Conservation (phyloP, 1,140 invertebrate genomes). For the Drosophila teissieri region DNA sequence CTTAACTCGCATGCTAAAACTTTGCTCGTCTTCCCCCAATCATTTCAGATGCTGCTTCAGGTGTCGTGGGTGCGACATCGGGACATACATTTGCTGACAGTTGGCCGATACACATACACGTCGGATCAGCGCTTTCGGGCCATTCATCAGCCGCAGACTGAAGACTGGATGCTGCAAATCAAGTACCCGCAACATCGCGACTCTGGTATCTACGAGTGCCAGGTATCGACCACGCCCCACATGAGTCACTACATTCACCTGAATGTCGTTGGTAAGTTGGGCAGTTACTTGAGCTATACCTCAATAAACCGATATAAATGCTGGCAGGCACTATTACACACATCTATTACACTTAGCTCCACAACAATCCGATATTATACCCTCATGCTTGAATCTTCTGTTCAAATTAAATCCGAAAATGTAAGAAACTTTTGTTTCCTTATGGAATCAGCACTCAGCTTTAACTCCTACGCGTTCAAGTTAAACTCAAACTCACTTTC, state of each 20-base stretch:
- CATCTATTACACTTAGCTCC: no score
- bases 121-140: slow-evolving; percentile 95
- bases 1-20: slow-evolving; percentile 18
- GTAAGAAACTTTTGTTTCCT: not conserved
- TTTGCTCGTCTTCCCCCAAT: not conserved
- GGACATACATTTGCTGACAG: slow-evolving; percentile 94
- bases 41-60: slow-evolving; percentile 90
- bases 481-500: not conserved
- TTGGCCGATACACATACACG: slow-evolving; percentile 96
- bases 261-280: slow-evolving; percentile 92
- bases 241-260: slow-evolving; percentile 94
- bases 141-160: slow-evolving; percentile 92
- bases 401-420: not conserved
- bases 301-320: no score
- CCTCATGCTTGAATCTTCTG: no score
- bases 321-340: no score
- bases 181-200: slow-evolving; percentile 93
- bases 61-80: slow-evolving; percentile 95
- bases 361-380: no score
- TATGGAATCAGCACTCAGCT: not conserved
- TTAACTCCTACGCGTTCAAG: not conserved
- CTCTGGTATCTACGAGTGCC: slow-evolving; percentile 94
- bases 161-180: slow-evolving; percentile 95
- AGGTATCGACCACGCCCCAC: slow-evolving; percentile 94
- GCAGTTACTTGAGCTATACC: no score